Evolutionary conservation across 2,888 invertebrate genomes (phyloP).

Genomic region (Camptogramma bilineatum): DNA sequence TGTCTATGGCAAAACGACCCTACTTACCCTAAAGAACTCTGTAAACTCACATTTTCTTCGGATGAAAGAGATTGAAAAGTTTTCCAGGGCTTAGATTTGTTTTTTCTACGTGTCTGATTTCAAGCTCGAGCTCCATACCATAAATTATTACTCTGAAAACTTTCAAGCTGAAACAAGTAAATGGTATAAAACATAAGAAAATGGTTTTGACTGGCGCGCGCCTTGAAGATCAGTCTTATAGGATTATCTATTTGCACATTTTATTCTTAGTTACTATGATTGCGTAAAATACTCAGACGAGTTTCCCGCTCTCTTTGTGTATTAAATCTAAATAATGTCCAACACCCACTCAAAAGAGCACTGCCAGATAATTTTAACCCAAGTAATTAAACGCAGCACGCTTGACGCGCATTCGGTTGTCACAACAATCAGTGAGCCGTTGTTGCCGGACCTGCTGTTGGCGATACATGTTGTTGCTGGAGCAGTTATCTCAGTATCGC

Average conservation of each 20-base stretch:
- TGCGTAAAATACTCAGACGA: slow-evolving; percentile 1
- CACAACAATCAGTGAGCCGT: slow-evolving; percentile 58
- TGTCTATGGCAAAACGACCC: slow-evolving; percentile 44
- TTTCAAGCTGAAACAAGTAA: slow-evolving; percentile 61
- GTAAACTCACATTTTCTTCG: slow-evolving; percentile 52
- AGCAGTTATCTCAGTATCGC: slow-evolving; percentile 77
- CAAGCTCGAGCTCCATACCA: slow-evolving; percentile 57
- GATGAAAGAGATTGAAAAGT: slow-evolving; percentile 61
- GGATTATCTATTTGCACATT: neutral
- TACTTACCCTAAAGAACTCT: slow-evolving; percentile 52
- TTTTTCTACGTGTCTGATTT: slow-evolving; percentile 66
- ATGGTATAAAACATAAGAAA: slow-evolving; percentile 7
- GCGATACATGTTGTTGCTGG: slow-evolving; percentile 64
- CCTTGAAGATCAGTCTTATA: neutral
- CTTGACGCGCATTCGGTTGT: slow-evolving; percentile 64
- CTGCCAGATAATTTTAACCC: slow-evolving; percentile 59
- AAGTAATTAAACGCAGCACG: slow-evolving; percentile 65
- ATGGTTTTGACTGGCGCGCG: slow-evolving; percentile 25
- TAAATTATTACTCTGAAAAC: slow-evolving; percentile 67
- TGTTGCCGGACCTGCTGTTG: slow-evolving; percentile 57
- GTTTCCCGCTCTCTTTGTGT: slow-evolving; percentile 28
- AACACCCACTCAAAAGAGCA: slow-evolving; percentile 53
- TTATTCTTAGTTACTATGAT: slow-evolving; percentile 7
- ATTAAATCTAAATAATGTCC: slow-evolving; percentile 24
- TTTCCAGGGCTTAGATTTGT: slow-evolving; percentile 61